Percentiles rank a stretch among this genome's conserved stretches.
These are phyloP conservation scores for Tetragonula clypearis DNA, from an alignment of 1,140 invertebrate genomes.

Conservation along the genomic window DNA sequence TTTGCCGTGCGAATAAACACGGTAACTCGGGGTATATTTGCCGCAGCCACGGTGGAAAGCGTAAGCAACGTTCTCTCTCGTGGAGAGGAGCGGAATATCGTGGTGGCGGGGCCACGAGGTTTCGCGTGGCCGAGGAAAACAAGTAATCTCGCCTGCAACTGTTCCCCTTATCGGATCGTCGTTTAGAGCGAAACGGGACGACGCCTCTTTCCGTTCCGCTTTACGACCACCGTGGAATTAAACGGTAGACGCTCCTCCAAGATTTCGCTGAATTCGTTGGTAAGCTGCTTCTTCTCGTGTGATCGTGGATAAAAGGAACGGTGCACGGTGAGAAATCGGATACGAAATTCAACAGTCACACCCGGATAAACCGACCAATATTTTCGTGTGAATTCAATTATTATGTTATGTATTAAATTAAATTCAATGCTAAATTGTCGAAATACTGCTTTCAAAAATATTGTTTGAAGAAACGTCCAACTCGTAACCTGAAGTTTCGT, in stretches of 20 bases:
- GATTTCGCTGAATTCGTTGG: neutral
- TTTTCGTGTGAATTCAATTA: too few species aligned
- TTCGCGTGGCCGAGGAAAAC: slow-evolving; percentile 41
- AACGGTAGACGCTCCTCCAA: slow-evolving; percentile 26
- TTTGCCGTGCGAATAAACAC: slow-evolving; percentile 58
- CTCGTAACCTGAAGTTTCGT: too few species aligned
- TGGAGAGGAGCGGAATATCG: slow-evolving; percentile 56
- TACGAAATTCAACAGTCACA: neutral
- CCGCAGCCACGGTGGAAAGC: slow-evolving; percentile 42
- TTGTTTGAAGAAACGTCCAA: too few species aligned
- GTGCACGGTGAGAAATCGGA: neutral
- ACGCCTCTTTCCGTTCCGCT: slow-evolving; percentile 22
- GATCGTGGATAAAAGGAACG: neutral
- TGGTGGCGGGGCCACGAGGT: neutral
- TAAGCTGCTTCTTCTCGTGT: neutral
- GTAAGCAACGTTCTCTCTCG: slow-evolving; percentile 61
- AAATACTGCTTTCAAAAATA: too few species aligned
- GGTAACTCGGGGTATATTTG: slow-evolving; percentile 47
- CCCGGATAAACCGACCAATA: too few species aligned
- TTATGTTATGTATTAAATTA: too few species aligned
- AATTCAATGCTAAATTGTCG: too few species aligned
- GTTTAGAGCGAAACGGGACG: slow-evolving; percentile 38
- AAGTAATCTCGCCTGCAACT: slow-evolving; percentile 55
- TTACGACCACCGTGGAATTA: slow-evolving; percentile 37
- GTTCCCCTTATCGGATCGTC: slow-evolving; percentile 52